Base-by-base conservation (phyloP, 2,888 invertebrate species). In the Trichogramma evanescens region DNA sequence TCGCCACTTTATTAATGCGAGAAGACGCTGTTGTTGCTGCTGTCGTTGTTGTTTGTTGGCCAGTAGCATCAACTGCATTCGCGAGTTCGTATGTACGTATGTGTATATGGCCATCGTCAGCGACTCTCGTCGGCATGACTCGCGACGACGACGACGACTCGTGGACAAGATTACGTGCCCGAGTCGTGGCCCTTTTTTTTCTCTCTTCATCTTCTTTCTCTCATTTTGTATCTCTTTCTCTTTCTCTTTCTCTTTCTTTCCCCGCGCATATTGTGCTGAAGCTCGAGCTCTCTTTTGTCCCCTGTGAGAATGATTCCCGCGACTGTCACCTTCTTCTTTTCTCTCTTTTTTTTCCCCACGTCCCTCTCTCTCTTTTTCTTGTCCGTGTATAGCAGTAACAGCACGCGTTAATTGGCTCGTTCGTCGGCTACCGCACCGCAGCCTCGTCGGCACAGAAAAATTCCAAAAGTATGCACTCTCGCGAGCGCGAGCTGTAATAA, bases 161-260 rank as follows among this genome's bases (percentile, higher is more conserved):
- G 76, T 75, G 75, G 74, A 73, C 74, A 74, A 76, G 58, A 75
- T 75, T 73, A 74, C 72, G 75, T 74, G 77, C 76, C 76, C 56
- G 52, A 41, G 44, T 40, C n/a, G 41, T 52, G 53, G 49, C 46
- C 39, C 54, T 54, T 50, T 40, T 49, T 50, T 41, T 43, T 56
- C 46, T 43, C 9, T 56, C 43, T 43, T 43, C 53, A 10, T 26
- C 9, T 10, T 26, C 53, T 53, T 44, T 42, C 54, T 54, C 42
- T 42, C 48, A 6, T 46, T 61, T 50, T 26, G 39, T 56, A 46
- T 48, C n/a, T 8, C 50, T 50, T 43, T 42, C 48, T 54, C n/a
- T 13, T 13, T 54, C 13, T 50, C 44, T 26, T 45, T 52, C n/a
- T 53, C 9, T n/a, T n/a, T n/a, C n/a, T 44, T 41, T 58, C 40